Percentiles rank a stretch among this genome's conserved stretches.
phyloP scores from a whole-genome alignment of 2,113 vertebrate species.

The Hyperopisus bebe region DNA sequence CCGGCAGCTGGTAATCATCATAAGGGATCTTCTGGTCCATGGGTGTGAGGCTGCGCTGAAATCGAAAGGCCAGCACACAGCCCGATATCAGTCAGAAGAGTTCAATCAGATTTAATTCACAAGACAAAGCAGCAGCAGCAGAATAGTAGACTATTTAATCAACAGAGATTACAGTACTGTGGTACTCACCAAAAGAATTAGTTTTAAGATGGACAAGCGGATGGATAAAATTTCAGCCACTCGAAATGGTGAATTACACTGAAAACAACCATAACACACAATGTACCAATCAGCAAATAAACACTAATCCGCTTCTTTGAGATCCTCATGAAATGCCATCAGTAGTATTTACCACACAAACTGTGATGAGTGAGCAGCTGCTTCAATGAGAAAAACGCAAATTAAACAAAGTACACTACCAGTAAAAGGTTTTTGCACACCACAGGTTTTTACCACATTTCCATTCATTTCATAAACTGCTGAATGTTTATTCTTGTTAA shows the following conservation, averaged over 20 bases:
- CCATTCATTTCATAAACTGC: too few relatives aligned
- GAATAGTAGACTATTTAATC: not conserved
- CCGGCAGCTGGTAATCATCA: conserved; percentile 82
- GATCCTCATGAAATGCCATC: not conserved
- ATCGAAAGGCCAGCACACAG: not conserved
- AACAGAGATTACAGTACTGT: not conserved
- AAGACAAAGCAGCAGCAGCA: not conserved
- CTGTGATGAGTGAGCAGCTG: not conserved
- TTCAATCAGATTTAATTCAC: not conserved
- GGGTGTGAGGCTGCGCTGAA: not conserved
- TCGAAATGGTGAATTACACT: not conserved
- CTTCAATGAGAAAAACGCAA: not conserved
- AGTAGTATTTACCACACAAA: not conserved
- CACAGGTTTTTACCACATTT: too few relatives aligned
- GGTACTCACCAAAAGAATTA: not conserved
- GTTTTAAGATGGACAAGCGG: not conserved
- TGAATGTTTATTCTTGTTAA: too few relatives aligned
- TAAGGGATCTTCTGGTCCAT: conserved; percentile 84
- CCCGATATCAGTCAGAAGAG: not conserved
- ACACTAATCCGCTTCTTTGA: not conserved
- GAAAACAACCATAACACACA: not conserved
- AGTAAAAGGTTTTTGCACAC: too few relatives aligned
- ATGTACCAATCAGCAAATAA: not conserved
- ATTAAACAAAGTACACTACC: not conserved
- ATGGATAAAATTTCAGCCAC: not conserved